phyloP scores from a whole-genome alignment of 1,140 invertebrate species.

The Drosophila micromelanica region DNA sequence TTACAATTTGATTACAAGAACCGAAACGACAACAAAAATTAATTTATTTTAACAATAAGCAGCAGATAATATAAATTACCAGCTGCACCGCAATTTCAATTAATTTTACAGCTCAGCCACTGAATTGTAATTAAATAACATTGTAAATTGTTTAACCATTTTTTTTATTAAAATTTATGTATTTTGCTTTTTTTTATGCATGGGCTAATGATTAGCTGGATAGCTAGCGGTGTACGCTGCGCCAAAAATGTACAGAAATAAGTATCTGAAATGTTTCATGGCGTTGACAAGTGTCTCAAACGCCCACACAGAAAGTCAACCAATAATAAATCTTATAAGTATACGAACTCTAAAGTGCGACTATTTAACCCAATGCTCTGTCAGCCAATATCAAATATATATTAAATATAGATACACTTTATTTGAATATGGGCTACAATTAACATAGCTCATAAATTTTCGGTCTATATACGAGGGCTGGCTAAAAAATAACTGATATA shows the following conservation, averaged over 20 bases:
- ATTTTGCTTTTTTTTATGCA: not conserved
- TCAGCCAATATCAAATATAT: constrained; percentile 23
- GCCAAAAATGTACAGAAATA: constrained; percentile 14
- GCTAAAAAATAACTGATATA: not conserved
- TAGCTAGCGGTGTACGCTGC: not conserved
- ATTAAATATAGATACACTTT: not conserved
- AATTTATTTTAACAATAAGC: constrained; percentile 77
- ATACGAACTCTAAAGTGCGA: not conserved
- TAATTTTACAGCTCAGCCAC: constrained; percentile 64
- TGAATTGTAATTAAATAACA: constrained; percentile 33
- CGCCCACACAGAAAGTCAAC: constrained; percentile 38
- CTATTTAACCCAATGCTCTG: constrained; percentile 25
- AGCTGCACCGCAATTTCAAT: constrained; percentile 71
- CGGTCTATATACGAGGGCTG: not conserved
- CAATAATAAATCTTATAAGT: constrained; percentile 47
- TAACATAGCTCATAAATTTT: not conserved
- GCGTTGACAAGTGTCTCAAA: constrained; percentile 42
- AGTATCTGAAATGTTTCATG: constrained; percentile 61
- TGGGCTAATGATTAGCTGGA: constrained; percentile 27
- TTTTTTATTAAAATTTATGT: constrained; percentile 17
- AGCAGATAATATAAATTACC: constrained; percentile 67
- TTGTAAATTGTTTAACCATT: constrained; percentile 20
- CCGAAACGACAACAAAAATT: constrained; percentile 52
- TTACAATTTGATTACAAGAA: constrained; percentile 36
- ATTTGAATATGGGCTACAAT: not conserved